Conservation (phyloP, 2,888 invertebrate species). For the Pollenia griseotomentosa region DNA sequence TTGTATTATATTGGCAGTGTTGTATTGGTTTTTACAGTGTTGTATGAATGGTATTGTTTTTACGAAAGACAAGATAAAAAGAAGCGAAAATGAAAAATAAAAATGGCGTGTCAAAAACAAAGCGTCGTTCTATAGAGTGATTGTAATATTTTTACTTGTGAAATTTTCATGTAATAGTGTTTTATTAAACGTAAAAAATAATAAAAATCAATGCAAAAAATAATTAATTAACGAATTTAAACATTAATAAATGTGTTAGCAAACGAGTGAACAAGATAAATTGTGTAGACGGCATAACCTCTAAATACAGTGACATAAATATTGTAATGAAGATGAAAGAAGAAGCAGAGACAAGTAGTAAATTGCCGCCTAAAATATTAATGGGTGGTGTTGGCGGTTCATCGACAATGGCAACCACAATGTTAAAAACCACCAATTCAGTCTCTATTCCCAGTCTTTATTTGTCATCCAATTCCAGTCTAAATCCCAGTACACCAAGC, state of each 20-base stretch:
- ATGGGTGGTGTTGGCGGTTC: slow-evolving; percentile 77
- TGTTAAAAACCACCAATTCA: slow-evolving; percentile 66
- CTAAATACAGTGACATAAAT: slow-evolving; percentile 79
- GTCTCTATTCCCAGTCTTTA: slow-evolving; percentile 26
- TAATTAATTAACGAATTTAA: slow-evolving; percentile 13
- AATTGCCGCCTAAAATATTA: slow-evolving; percentile 83
- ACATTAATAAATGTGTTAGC: slow-evolving; percentile 35
- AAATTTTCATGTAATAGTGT: slow-evolving; percentile 68
- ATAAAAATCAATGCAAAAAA: slow-evolving; percentile 35
- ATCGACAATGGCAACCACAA: slow-evolving; percentile 73
- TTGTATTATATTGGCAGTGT: slow-evolving; percentile 22
- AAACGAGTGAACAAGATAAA: slow-evolving; percentile 69
- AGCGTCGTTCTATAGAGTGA: slow-evolving; percentile 82
- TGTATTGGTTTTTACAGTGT: background rate
- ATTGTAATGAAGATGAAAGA: slow-evolving; percentile 80
- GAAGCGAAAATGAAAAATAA: slow-evolving; percentile 76
- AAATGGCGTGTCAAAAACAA: slow-evolving; percentile 81
- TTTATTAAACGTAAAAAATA: slow-evolving; percentile 55
- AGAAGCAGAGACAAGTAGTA: slow-evolving; percentile 83
- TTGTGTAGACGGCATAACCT: slow-evolving; percentile 82
- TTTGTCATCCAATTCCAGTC: slow-evolving; percentile 31
- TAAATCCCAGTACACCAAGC: slow-evolving; percentile 43
- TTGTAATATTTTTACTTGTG: slow-evolving; percentile 77
- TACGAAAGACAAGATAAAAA: slow-evolving; percentile 64
- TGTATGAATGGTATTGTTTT: slow-evolving; percentile 44